These are phyloP conservation scores for Nomada goodeniana DNA, from an alignment of 2,888 invertebrate species.

Conservation along the genomic window DNA sequence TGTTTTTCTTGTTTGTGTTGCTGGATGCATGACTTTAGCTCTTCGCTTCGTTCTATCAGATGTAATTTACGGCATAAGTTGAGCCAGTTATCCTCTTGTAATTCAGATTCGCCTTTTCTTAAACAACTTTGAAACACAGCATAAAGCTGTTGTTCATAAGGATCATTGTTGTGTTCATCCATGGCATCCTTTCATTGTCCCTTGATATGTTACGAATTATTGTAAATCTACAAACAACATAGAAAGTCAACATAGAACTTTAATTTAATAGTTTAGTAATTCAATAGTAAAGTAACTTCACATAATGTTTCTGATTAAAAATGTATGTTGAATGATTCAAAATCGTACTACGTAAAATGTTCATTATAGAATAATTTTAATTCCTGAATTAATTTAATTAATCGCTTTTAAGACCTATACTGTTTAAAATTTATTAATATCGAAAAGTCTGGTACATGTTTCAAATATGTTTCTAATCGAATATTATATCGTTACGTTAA, in stretches of 20 bases:
- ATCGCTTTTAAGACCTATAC: background rate
- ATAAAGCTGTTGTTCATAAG: conserved; percentile 92
- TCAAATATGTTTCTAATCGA: conserved; percentile 3
- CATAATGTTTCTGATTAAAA: background rate
- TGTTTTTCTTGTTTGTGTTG: conserved; percentile 79
- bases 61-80: conserved; percentile 91
- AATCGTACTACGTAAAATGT: background rate
- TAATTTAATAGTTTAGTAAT: background rate
- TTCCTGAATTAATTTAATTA: background rate
- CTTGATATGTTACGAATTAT: conserved; percentile 15
- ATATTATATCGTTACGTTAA: conserved; percentile 19
- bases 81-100: conserved; percentile 88
- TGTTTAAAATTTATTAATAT: background rate
- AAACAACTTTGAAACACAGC: conserved; percentile 93
- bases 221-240: conserved; percentile 32
- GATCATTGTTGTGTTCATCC: conserved; percentile 85
- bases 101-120: conserved; percentile 88
- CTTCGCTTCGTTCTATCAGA: conserved; percentile 89
- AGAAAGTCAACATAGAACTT: background rate
- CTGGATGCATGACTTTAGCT: conserved; percentile 69
- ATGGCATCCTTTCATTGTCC: conserved; percentile 77
- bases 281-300: background rate
- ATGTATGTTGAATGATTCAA: background rate
- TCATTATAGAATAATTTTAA: conserved; percentile 6
- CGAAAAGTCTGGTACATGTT: background rate